Base-by-base conservation (phyloP, 2,888 invertebrate genomes). In the Lysandra coridon region DNA sequence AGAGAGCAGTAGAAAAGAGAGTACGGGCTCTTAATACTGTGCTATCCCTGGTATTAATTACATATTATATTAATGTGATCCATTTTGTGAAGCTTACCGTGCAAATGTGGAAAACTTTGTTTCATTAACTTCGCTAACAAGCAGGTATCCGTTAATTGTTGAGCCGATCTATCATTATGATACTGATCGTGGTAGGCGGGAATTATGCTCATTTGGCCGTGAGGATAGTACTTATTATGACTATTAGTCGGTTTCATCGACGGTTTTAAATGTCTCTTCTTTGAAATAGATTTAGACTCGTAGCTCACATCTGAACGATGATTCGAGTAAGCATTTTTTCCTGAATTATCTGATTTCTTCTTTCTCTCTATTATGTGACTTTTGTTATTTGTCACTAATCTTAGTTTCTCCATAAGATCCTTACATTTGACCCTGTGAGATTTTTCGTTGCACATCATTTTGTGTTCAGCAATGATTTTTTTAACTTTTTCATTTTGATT, bases 381-480 rank as follows among this genome's bases (percentile, higher is more conserved):
- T 33, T 80, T 79, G 62, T 83, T 82, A 44, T 86, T 81, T 53
- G 84, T 84, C 49, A 91, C 83, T 1, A 83, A 77, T 83, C 88
- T 87, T 5, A 94, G 81, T 83, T 91, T 88, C 30, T 79, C 83
- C 5, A 93, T 87, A 33, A 93, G 86, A 76, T 90, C 86, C 84
- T 88, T 89, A 78, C 94, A 94, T 57, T 89, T 84, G 80, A 88
- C 85, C 82, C 88, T 86, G 81, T 88, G 85, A 73, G 86, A 86
- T 73, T 88, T 85, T 60, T 88, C 83, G 37, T 87, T 89, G 78
- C 94, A 94, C 60, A 87, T 64, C 79, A 87, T 81, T n/a, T 91
- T 85, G 80, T 93, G 89, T 57, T 90, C 88, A 40, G 86, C 82
- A 79, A 94, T 88, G 1, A 92, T 85, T 81, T 91, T 88, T 85